Evolutionary conservation across 2,797 vertebrate genomes (phyloP).

Genomic region (Sylvia borin): DNA sequence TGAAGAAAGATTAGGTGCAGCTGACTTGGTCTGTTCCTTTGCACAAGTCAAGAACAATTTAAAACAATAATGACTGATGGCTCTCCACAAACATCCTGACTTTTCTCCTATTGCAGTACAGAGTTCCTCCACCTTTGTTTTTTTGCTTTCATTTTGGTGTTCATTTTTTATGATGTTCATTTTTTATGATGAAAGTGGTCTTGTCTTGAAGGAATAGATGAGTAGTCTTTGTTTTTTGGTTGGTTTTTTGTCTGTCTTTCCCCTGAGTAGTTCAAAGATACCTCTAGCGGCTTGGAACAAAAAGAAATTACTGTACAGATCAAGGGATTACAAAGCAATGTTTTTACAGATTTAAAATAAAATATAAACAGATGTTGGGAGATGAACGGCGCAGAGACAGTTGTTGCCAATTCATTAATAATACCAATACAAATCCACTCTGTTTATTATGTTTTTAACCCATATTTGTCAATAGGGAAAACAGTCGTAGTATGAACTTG

Average conservation of each 20-base stretch:
- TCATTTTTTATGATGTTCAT: conserved; percentile 75
- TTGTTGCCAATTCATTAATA: conserved; percentile 76
- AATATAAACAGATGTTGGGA: conserved; percentile 78
- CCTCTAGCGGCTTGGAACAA: conserved; percentile 71
- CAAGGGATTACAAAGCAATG: conserved; percentile 71
- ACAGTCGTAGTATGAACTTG: conserved; percentile 44
- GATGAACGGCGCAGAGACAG: conserved; percentile 48
- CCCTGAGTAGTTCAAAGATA: conserved; percentile 73
- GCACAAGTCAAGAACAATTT: conserved; percentile 69
- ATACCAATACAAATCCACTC: conserved; percentile 62
- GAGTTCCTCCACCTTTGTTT: conserved; percentile 73
- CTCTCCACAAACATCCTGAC: conserved; percentile 57
- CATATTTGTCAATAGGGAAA: conserved; percentile 61
- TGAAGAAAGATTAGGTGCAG: conserved; percentile 22
- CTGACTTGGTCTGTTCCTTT: conserved; percentile 2
- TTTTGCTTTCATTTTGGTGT: conserved; percentile 71
- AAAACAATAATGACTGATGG: conserved; percentile 67
- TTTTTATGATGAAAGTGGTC: conserved; percentile 74
- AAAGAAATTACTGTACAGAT: conserved; percentile 78
- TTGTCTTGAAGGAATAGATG: conserved; percentile 71
- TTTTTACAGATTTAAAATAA: conserved; percentile 79
- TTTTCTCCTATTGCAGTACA: conserved; percentile 52
- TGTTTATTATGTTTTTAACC: conserved; percentile 63
- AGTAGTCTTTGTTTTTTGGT: conserved; percentile 25
- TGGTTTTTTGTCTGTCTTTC: neutral